Base-by-base conservation (phyloP, 2,888 invertebrate species). In the Noctua fimbriata region DNA sequence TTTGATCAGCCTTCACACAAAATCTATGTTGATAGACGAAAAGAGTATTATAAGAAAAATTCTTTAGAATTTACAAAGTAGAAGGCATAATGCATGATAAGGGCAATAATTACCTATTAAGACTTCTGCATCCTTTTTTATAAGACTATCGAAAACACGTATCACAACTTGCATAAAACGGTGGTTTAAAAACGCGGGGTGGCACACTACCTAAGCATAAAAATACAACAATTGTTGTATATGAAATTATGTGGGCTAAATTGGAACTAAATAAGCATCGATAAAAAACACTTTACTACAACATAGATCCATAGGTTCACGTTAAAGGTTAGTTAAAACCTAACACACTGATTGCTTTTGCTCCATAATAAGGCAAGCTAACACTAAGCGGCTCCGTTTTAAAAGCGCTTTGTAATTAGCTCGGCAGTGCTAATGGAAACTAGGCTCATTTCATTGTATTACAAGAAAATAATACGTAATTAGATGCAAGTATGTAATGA, bases 401-500 rank as follows among this genome's bases (percentile, higher is more conserved):
- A 66, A 71, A 16, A 49, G 41, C 52, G 9, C 9, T 18, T 36
- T 47, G 47, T 63, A 55, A 69, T 65, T 44, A 82, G 9, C 69
- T 58, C 10, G 5, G 16, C 21, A 12, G 14, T 69, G 41, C 16
- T 67, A 81, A 66, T 63, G 28, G 14, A 71, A 74, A 77, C 77
- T 58, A 55, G 72, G 66, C 69, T 58, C 21, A 74, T 74, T 77
- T 77, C 67, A 76, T 78, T 85, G 73, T 82, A 76, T 73, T 72
- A 55, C 72, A 82, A 55, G 60, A 66, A 74, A 79, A 79, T 77
- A 83, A 70, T 58, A 78, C 21, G 60, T 76, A 79, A 79, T 79
- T 76, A 83, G 36, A 76, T 74, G 70, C 65, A 73, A 36, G 55
- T 69, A 70, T 55, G 58, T 1, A 44, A n/a, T 1, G 32, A 18